These are phyloP conservation scores for Eclectus roratus DNA, from an alignment of 2,113 vertebrate species.

Conservation along the genomic window DNA sequence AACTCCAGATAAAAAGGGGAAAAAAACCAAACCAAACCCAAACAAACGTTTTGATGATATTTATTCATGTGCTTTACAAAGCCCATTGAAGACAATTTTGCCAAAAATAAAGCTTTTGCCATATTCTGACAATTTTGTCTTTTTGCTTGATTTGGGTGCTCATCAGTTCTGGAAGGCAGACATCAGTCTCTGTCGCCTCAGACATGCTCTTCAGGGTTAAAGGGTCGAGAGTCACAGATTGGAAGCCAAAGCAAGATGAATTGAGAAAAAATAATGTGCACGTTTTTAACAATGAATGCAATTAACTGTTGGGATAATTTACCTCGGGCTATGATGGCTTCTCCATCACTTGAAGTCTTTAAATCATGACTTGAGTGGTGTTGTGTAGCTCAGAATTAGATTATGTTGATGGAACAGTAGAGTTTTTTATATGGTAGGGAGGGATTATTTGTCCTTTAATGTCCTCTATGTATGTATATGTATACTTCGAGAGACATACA, in stretches of 20 bases:
- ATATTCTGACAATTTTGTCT: neutral
- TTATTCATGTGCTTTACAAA: neutral
- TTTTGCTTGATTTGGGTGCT: neutral
- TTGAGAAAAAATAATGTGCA: neutral
- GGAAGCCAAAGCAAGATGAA: neutral
- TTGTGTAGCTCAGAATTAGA: neutral
- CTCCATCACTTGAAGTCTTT: neutral
- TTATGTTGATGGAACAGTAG: neutral
- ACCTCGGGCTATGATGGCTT: neutral
- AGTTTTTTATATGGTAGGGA: neutral
- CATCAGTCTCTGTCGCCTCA: neutral
- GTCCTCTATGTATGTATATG: neutral
- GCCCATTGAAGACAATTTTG: neutral
- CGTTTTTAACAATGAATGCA: neutral
- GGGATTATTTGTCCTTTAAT: neutral
- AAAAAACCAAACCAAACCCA: neutral
- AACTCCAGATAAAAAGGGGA: neutral
- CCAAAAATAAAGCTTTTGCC: neutral
- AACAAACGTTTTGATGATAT: neutral
- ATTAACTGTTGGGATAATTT: neutral
- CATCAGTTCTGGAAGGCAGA: neutral
- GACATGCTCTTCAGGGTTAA: neutral
- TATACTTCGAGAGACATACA: fast-evolving
- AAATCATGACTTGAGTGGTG: neutral
- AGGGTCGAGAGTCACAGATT: neutral